Conservation (phyloP, 1,140 invertebrate genomes). For the Megathymus violae region DNA sequence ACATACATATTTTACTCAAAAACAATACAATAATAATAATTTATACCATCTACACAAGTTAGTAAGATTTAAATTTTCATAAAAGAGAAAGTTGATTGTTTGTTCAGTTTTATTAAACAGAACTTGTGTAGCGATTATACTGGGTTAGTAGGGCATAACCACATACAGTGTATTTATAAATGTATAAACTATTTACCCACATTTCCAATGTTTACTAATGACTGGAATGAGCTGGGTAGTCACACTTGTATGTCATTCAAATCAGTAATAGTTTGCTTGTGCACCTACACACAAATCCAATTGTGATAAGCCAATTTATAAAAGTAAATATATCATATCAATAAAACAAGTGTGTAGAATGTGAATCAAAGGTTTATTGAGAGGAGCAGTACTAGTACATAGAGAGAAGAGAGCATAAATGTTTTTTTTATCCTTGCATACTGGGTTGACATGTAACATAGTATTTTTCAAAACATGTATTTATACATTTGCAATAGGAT, state of each 20-base stretch:
- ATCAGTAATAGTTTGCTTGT: not conserved
- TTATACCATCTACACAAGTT: too few relatives aligned
- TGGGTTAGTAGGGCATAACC: not conserved
- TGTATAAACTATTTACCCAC: not conserved
- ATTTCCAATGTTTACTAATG: not conserved
- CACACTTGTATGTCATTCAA: constrained; percentile 8
- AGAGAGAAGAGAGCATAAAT: too few relatives aligned
- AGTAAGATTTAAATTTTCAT: not conserved
- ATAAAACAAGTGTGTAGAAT: too few relatives aligned
- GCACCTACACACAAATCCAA: constrained; percentile 2
- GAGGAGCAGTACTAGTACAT: too few relatives aligned
- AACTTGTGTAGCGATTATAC: not conserved
- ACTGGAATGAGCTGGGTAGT: too few relatives aligned
- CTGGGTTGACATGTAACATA: too few relatives aligned
- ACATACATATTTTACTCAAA: too few relatives aligned
- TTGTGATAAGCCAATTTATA: constrained; percentile 6
- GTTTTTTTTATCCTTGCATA: too few relatives aligned
- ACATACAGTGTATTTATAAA: not conserved
- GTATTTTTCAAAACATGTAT: too few relatives aligned
- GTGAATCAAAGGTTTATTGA: too few relatives aligned
- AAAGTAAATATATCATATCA: not conserved
- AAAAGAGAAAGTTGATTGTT: not conserved
- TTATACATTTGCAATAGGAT: too few relatives aligned
- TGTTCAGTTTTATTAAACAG: not conserved
- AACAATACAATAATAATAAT: too few relatives aligned